phyloP scores from a whole-genome alignment of 2,797 vertebrate genomes.

The Okamejei kenojei region DNA sequence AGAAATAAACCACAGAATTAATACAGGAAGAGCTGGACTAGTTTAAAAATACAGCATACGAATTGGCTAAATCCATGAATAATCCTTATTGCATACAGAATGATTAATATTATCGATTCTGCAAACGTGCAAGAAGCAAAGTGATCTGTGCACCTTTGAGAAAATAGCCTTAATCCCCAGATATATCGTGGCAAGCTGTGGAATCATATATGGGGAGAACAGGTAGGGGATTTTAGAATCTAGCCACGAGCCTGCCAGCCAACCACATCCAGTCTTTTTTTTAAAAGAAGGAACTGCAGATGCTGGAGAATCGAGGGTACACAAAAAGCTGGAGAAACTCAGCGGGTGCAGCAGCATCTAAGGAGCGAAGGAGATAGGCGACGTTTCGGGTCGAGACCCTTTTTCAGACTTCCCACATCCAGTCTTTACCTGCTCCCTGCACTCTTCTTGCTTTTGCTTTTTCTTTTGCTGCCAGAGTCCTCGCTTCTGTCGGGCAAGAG shows the following conservation, averaged over 20 bases:
- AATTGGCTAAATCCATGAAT: not conserved
- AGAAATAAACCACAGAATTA: not conserved
- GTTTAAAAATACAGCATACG: not conserved
- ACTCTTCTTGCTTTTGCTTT: slow-evolving; percentile 83
- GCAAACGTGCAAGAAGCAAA: not conserved
- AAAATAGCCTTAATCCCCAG: not conserved
- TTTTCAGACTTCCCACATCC: too few relatives aligned
- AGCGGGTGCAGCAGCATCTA: too few relatives aligned
- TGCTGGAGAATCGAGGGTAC: too few relatives aligned
- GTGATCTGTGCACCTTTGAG: not conserved
- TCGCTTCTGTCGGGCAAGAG: slow-evolving; percentile 80
- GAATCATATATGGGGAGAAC: not conserved
- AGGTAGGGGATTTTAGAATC: not conserved
- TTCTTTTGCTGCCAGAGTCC: slow-evolving; percentile 76
- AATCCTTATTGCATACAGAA: too few relatives aligned
- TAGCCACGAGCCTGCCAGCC: too few relatives aligned
- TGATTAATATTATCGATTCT: not conserved
- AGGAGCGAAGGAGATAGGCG: too few relatives aligned
- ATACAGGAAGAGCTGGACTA: not conserved
- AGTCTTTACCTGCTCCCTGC: slow-evolving; percentile 78
- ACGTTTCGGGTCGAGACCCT: too few relatives aligned
- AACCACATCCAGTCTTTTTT: slow-evolving; percentile 43
- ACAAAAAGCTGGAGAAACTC: too few relatives aligned
- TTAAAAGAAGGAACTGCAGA: too few relatives aligned
- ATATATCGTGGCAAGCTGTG: not conserved